Base-by-base conservation (phyloP, 2,113 vertebrate genomes). In the Sphyrna mokarran region DNA sequence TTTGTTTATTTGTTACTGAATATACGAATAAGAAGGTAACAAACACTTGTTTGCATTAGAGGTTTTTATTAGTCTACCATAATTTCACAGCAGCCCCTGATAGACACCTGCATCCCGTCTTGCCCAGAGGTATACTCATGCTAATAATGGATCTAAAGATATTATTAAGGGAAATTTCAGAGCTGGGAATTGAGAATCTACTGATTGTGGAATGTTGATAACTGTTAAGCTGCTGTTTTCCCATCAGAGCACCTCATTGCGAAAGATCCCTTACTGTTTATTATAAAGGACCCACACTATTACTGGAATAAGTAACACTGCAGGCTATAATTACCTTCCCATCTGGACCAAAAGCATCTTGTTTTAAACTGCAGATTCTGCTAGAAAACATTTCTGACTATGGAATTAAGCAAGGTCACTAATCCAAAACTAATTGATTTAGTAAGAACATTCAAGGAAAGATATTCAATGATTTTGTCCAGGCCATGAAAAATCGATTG, bases 121-220 rank as follows among this genome's bases (percentile, higher is more conserved):
- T 33, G 2, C 87, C 26, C 22, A 90, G 58, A 61, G 54, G 87
- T 90, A 61, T 90, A 90, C 48, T 93, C 18, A 63, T 66, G 90
- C n/a, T 66, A 93, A 93, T 93, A 29, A n/a, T 93, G 61, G 61
- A 93, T 93, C 33, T 22, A 29, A 66, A 66, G 90, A 93, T 66
- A 68, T 93, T 68, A 93, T 93, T 66, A 93, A 93, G 58, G 5
- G 61, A 66, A 93, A 68, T 61, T 93, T 93, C 90, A 93, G 13
- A 93, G 61, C 33, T 93, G 90, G 61, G n/a, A 93, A 66, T 93
- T 93, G 90, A 93, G 90, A 93, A 37, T 93, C 26, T 29, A 26
- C 87, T 63, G 90, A 66, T 66, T 33, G 23, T 66, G 61, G 61
- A 93, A 93, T 93, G 18, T 54, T 16, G 58, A 90, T 33, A 61